Conservation (phyloP, 1,140 invertebrate genomes). For the Glossosoma conforme region DNA sequence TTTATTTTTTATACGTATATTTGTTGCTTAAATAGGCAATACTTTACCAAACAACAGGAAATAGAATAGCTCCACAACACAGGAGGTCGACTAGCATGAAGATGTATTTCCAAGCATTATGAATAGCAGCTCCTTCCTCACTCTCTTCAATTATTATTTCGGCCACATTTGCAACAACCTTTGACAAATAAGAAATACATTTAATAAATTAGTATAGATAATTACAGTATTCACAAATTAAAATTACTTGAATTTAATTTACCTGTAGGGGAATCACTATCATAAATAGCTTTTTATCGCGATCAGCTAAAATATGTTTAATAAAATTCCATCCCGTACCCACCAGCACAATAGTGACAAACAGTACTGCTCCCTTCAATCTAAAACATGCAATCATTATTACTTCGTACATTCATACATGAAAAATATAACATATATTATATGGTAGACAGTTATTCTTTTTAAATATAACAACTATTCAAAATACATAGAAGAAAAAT, state of each 20-base stretch:
- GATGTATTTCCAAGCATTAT: constrained; percentile 87
- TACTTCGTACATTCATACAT: too few species aligned
- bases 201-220: too few species aligned
- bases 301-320: constrained; percentile 93
- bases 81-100: constrained; percentile 93
- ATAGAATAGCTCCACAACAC: constrained; percentile 95
- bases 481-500: neutral
- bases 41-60: constrained; percentile 82
- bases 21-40: constrained; percentile 3
- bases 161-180: constrained; percentile 94
- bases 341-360: constrained; percentile 94
- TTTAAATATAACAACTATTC: too few species aligned
- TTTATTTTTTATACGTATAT: too few species aligned
- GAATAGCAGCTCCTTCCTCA: constrained; percentile 87
- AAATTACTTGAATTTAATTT: too few species aligned
- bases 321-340: constrained; percentile 99
- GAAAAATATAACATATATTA: too few species aligned
- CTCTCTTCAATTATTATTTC: constrained; percentile 97
- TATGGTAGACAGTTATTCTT: too few species aligned
- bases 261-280: constrained; percentile 97
- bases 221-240: too few species aligned
- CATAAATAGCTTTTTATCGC: constrained; percentile 98
- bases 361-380: constrained; percentile 88
- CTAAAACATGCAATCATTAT: too few species aligned
- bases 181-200: constrained; percentile 20